phyloP scores from a whole-genome alignment of 2,113 vertebrate genomes.

The Gambusia affinis region DNA sequence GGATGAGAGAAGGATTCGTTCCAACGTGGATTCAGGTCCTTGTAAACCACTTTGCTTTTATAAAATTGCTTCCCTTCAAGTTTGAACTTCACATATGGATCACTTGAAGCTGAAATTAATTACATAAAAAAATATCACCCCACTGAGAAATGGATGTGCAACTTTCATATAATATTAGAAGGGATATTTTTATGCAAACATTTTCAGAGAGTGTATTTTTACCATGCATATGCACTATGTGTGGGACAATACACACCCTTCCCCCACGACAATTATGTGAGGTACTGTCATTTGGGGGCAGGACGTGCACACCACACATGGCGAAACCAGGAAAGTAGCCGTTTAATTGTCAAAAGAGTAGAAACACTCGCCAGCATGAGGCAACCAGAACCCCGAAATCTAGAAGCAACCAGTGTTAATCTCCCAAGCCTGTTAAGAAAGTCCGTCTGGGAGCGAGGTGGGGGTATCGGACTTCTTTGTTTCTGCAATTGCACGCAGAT shows the following conservation, averaged over 20 bases:
- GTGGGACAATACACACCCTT: conserved; percentile 38
- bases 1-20: conserved; percentile 91
- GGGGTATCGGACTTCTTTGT: conserved; percentile 78
- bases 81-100: conserved; percentile 97
- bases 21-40: conserved; percentile 93
- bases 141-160: neutral
- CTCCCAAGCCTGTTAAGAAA: conserved; percentile 81
- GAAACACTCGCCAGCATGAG: conserved; percentile 76
- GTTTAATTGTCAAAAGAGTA: conserved; percentile 75
- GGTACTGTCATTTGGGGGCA: conserved; percentile 56
- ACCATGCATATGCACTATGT: conserved; percentile 20
- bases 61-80: conserved; percentile 93
- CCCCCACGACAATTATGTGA: conserved; percentile 52
- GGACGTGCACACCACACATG: conserved; percentile 63
- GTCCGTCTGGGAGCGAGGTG: conserved; percentile 68
- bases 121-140: conserved; percentile 4
- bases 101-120: conserved; percentile 87
- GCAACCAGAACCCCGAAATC: conserved; percentile 72
- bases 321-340: conserved; percentile 69
- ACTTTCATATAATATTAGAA: neutral
- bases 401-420: conserved; percentile 83
- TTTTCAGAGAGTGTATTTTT: conserved; percentile 10
- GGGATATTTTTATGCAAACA: conserved; percentile 1
- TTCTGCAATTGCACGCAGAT: conserved; percentile 80
- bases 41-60: conserved; percentile 96